phyloP scores from a whole-genome alignment of 2,888 invertebrate species.

The Morpho deidamia region DNA sequence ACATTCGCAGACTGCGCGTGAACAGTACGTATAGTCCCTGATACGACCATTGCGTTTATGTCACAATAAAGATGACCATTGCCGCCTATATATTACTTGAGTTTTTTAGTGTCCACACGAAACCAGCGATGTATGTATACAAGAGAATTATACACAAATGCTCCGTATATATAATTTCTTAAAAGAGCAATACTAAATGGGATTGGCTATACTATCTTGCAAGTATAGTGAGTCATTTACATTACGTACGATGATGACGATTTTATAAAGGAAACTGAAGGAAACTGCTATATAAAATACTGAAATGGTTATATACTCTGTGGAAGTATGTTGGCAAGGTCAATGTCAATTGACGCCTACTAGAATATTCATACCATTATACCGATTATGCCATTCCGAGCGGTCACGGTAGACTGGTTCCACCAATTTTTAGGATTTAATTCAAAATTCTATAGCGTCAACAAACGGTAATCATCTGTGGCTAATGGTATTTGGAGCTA shows the following conservation, averaged over 20 bases:
- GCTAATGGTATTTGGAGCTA: not conserved
- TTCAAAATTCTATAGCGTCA: constrained; percentile 7
- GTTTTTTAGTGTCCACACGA: not conserved
- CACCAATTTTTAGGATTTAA: constrained; percentile 7
- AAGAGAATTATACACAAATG: not conserved
- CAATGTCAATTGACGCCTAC: constrained; percentile 10
- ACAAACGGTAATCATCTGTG: not conserved
- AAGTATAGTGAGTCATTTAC: not conserved
- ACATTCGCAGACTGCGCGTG: constrained; percentile 54
- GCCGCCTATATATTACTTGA: constrained; percentile 20
- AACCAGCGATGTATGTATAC: constrained; percentile 23
- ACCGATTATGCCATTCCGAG: too few relatives aligned
- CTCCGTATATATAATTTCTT: not conserved
- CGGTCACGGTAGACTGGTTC: constrained; percentile 13
- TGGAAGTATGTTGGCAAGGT: constrained; percentile 13
- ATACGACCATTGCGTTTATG: constrained; percentile 22
- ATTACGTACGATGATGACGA: constrained; percentile 4
- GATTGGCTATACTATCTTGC: constrained; percentile 1
- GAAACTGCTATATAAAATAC: not conserved
- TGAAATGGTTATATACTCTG: not conserved
- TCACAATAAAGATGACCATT: constrained; percentile 20
- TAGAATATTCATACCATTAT: constrained; percentile 3
- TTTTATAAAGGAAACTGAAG: constrained; percentile 1
- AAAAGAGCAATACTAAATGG: not conserved
- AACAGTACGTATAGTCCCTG: constrained; percentile 14